Evolutionary conservation across 2,113 vertebrate species (phyloP), one percentile per base, ranked within the genome.

Genomic region (Pheucticus melanocephalus): DNA sequence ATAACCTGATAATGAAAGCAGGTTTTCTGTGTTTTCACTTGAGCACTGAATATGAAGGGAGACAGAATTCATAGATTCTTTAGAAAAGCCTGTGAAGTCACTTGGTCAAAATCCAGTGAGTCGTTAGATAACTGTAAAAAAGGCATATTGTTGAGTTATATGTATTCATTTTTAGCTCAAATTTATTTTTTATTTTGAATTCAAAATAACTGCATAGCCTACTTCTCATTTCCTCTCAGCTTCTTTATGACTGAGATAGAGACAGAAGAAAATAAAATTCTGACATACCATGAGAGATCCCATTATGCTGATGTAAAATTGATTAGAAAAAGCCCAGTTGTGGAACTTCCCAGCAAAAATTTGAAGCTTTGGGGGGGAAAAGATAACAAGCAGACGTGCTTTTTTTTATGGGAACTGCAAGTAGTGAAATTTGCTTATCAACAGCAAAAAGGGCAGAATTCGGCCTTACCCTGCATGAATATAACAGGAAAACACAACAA

Each of bases 401-500:
- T 54, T 81, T 81, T 50, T 81, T 84, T 45, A 70, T 56, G 47
- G 39, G 51, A 94, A 92, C 60, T 60, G 25, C 33, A 81, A 78
- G 19, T 40, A 78, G 64, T 75, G 35, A 64, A 81, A 86, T 64
- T 84, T 86, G 39, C 51, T 86, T 86, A 92, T 60, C 71, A 82
- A 17, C 3, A 8, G 24, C 31, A 81, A 48, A 70, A 92, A 84
- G 51, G 65, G 53, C 40, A 93, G 61, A 87, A 93, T 88, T 82
- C 61, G 68, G 64, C 88, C 88, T 94, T 92, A 95, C 35, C 56
- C 92, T 60, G n/a, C 56, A 40, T 19, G 40, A 84, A 91, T 82
- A 84, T 48, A 86, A 68, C 51, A 94, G 65, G 27, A 94, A 91
- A 95, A 73, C 47, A 68, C 72, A 95, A 50, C 21, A 92, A 80